Evolutionary conservation across 1,140 invertebrate genomes (phyloP).

Genomic region (Mercenaria mercenaria): DNA sequence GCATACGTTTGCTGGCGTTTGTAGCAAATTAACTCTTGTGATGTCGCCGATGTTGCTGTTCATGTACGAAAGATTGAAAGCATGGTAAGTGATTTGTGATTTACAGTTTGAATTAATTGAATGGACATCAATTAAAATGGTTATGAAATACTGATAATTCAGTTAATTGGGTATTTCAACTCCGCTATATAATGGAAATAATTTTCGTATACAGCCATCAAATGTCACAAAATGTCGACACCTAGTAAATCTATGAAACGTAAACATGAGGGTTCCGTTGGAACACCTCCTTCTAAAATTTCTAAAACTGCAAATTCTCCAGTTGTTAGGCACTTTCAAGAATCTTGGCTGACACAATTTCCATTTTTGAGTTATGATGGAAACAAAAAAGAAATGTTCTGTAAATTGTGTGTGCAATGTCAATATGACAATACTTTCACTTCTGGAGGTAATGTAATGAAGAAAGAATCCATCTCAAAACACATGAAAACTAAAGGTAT

Average conservation of each 20-base stretch:
- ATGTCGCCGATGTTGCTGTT: neutral
- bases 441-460: constrained; percentile 4
- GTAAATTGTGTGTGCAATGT: constrained; percentile 2
- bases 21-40: neutral
- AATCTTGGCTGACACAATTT: constrained; percentile 8
- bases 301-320: constrained; percentile 22
- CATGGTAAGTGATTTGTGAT: neutral
- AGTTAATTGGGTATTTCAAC: neutral
- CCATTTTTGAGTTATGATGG: neutral
- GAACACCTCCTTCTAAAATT: constrained; percentile 11
- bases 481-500: constrained; percentile 22
- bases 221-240: neutral
- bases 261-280: neutral
- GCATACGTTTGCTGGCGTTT: neutral
- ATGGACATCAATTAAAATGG: neutral
- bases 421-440: constrained; percentile 8
- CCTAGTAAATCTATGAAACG: neutral
- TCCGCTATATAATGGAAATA: neutral
- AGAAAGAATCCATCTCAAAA: constrained; percentile 19
- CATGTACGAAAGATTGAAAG: neutral
- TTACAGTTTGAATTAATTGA: neutral
- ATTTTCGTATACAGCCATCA: no score
- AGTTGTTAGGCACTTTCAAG: constrained; percentile 24
- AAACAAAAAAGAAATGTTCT: constrained; percentile 7
- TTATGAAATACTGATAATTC: neutral